Base-by-base conservation (phyloP, 2,113 vertebrate species). In the Ovis canadensis region DNA sequence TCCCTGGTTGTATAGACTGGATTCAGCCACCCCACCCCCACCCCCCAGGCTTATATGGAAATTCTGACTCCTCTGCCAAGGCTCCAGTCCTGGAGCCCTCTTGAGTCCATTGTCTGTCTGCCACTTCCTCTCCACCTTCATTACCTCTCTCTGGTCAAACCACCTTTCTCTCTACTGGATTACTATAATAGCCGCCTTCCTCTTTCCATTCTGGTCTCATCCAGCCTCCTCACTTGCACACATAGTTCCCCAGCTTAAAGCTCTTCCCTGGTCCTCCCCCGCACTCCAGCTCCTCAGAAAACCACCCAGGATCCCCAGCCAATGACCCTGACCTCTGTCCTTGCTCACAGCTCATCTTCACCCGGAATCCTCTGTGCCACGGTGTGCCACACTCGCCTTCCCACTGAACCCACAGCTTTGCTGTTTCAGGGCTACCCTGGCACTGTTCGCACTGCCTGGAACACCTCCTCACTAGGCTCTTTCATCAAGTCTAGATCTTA, bases 31-130 rank as follows among this genome's bases (percentile, higher is more conserved):
- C 40, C n/a, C 33, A 8, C 4, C 17, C 81, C 59, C 29, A 1
- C 1, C 9, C 2, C 6, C 45, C 8, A 1, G 43, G 31, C 15
- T 9, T 1, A 8, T 0, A 3, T 3, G 8, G 71, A 67, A 48
- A 23, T 64, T 45, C n/a, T 2, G 3, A 43, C 16, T 27, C 14
- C 57, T 54, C n/a, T 29, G 59, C 25, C 27, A 59, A 67, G 52
- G 21, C 40, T 40, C 60, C n/a, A 27, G 5, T 7, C 3, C 10
- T 9, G 27, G n/a, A 40, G 19, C 50, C 57, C 59, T 14, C 1
- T 14, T 23, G 50, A 14, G 11, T 15, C 55, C 59, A 27, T 15
- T 4, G 15, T 33, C 89, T 3, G 3, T 45, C 40, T 33, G 6
- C 16, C 90, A 15, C 54, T 87, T 19, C 1, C 23, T 64, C 33